Evolutionary conservation across 2,113 vertebrate species (phyloP).

Genomic region (Aix galericulata): DNA sequence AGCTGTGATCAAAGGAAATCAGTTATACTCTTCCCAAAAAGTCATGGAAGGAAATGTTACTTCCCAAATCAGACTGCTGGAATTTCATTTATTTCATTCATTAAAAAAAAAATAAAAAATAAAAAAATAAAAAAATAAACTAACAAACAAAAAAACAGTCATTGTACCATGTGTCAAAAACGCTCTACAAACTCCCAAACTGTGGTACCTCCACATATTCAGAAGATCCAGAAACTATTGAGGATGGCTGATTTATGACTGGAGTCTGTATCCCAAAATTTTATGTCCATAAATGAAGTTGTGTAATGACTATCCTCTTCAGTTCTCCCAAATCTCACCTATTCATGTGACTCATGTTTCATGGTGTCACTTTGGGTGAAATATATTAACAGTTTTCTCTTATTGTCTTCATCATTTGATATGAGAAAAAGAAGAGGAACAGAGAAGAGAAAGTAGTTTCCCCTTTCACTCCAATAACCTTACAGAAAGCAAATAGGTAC

Average conservation of each 20-base stretch:
- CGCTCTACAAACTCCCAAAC: not conserved
- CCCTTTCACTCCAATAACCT: not conserved
- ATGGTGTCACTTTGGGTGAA: not conserved
- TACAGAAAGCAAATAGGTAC: not conserved
- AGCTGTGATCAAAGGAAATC: not conserved
- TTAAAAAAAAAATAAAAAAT: no score
- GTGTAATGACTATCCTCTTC: not conserved
- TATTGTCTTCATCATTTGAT: not conserved
- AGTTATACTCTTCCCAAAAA: not conserved
- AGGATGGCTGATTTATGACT: not conserved
- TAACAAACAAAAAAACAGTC: not conserved
- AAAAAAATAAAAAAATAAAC: no score
- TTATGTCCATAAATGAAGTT: not conserved
- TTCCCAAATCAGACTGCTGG: not conserved
- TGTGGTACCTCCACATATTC: accelerated
- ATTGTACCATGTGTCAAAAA: not conserved
- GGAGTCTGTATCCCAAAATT: not conserved
- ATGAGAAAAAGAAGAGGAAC: not conserved
- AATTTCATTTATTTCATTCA: no score
- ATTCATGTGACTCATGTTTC: not conserved
- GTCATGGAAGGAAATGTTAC: not conserved
- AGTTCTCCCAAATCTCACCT: not conserved
- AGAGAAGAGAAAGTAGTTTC: not conserved
- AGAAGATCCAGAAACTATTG: not conserved
- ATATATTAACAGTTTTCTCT: not conserved